Conservation (phyloP, 1,140 invertebrate genomes). For the Rhyzopertha dominica region DNA sequence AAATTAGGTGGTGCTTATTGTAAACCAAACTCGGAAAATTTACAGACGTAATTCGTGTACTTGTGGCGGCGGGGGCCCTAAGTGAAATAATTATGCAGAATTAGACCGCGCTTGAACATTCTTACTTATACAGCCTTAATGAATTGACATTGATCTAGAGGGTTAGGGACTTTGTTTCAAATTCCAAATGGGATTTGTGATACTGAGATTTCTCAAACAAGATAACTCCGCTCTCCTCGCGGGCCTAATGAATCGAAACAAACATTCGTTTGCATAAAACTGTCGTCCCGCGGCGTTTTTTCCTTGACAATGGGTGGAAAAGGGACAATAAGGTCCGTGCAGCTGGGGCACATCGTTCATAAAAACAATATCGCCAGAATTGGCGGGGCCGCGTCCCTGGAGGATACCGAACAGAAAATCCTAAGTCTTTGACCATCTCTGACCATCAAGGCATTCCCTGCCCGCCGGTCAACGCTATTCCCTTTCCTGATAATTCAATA, state of each 20-base stretch:
- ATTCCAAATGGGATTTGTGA: conserved; percentile 34
- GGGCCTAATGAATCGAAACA: background rate
- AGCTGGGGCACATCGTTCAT: conserved; percentile 12
- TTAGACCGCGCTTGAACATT: conserved; percentile 36
- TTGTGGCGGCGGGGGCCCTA: conserved; percentile 35
- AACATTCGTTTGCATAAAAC: background rate
- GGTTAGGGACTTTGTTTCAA: conserved; percentile 38
- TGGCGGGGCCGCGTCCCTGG: conserved; percentile 8
- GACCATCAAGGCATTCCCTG: too few relatives aligned
- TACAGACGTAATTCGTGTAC: conserved; percentile 41
- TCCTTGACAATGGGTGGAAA: background rate
- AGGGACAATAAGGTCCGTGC: conserved; percentile 13
- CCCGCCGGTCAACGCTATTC: conserved; percentile 10
- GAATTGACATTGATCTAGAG: conserved; percentile 45
- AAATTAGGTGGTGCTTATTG: conserved; percentile 48
- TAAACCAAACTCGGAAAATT: conserved; percentile 50
- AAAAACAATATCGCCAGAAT: conserved; percentile 11
- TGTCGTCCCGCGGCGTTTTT: background rate
- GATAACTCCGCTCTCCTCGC: background rate
- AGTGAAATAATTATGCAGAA: conserved; percentile 45
- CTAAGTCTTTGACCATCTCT: too few relatives aligned
- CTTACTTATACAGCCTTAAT: conserved; percentile 35
- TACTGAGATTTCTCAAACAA: conserved; percentile 1
- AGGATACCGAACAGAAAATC: too few relatives aligned
- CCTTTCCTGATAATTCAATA: conserved; percentile 12